Base-by-base conservation (phyloP, 2,888 invertebrate species). In the Torymus texanus region DNA sequence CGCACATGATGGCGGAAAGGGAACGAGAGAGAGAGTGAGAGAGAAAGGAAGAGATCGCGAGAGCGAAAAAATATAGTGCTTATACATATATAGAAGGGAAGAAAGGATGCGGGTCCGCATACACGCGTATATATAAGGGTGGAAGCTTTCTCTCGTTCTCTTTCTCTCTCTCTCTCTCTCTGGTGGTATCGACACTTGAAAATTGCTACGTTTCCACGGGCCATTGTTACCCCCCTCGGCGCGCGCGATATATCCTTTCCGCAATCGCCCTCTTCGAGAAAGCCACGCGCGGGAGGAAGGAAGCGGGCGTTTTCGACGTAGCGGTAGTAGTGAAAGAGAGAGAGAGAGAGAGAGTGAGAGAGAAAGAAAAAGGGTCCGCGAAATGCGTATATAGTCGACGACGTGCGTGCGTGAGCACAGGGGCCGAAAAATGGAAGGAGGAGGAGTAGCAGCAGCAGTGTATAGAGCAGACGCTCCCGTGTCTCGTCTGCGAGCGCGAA, bases 151-250 rank as follows among this genome's bases (percentile, higher is more conserved):
- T 41, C 10, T 41, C 41, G 5, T 8, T 41, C 41, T 41, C 10
- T 41, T 8, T 41, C 41, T 41, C 41, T 41, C 10, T 41, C 41
- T 5, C 8, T 41, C 41, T 41, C 10, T 41, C 8, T 41, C 41
- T 41, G 8, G 81, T 82, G 88, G 84, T 87, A 88, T 88, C 87
- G 88, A 89, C 88, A 86, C 86, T 84, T 87, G 83, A 84, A 87
- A 88, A 88, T 89, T 88, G 88, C 88, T 82, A 86, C 85, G 86
- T 74, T 76, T 74, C 66, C 71, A 61, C 50, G 50, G 11, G 55
- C 75, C 75, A 80, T 80, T 80, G 81, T 78, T 71, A 55, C n/a
- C 16, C 53, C 70, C 62, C 73, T 14, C 58, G 18, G 2, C 21
- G 12, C 63, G 12, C 63, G 24, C 18, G 10, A 62, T 78, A 73